Conservation (phyloP, 2,797 vertebrate genomes). For the Furcifer pardalis region DNA sequence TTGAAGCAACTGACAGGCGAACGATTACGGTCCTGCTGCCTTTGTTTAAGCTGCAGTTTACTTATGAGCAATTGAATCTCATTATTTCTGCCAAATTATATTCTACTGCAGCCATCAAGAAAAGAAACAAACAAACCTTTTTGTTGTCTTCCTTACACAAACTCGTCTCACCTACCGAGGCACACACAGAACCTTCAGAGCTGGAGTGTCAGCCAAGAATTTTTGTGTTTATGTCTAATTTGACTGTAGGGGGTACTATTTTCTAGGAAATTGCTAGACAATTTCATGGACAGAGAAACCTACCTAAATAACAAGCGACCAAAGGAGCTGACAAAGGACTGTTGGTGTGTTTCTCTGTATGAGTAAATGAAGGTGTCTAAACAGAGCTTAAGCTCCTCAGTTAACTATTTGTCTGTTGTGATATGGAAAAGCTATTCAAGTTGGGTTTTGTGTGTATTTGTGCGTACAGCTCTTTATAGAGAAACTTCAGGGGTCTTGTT, state of each 20-base stretch:
- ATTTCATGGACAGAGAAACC: not conserved
- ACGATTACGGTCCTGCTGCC: conserved; percentile 57
- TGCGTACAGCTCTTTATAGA: too few species aligned
- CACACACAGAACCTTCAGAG: conserved; percentile 30
- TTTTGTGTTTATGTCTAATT: conserved; percentile 14
- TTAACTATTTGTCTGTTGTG: not conserved
- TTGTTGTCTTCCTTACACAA: conserved; percentile 38
- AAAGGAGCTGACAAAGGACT: not conserved
- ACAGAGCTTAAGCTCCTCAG: not conserved
- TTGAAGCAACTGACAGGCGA: conserved; percentile 49
- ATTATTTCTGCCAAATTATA: conserved; percentile 74
- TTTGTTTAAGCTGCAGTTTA: conserved; percentile 73
- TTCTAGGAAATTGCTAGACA: conserved; percentile 1
- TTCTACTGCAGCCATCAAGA: conserved; percentile 46
- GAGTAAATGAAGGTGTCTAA: not conserved
- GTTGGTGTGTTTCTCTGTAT: not conserved
- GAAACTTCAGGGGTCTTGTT: not conserved
- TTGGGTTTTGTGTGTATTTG: not conserved
- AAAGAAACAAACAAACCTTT: conserved; percentile 49
- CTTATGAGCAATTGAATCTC: conserved; percentile 72
- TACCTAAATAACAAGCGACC: not conserved
- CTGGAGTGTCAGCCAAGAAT: conserved; percentile 9
- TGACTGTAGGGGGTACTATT: conserved; percentile 28
- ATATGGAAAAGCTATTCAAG: not conserved
- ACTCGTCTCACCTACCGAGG: conserved; percentile 43